Conservation (phyloP, 2,888 invertebrate genomes). For the Reticulitermes lucifugus region DNA sequence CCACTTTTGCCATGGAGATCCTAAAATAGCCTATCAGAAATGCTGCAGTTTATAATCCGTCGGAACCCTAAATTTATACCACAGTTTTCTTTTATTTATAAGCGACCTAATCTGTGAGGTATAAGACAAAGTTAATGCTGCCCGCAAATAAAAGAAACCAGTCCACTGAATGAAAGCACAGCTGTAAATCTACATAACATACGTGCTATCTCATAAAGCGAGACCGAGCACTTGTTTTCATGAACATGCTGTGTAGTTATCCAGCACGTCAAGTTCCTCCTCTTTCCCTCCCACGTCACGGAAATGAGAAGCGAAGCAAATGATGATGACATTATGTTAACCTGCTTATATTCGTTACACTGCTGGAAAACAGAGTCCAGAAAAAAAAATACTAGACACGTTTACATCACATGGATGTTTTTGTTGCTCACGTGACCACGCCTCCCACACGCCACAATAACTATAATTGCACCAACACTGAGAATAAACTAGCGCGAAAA, state of each 20-base stretch:
- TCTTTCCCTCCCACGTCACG: background rate
- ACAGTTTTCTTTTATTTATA: background rate
- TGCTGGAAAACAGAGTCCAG: background rate
- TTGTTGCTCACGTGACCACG: background rate
- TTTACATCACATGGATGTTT: slow-evolving; percentile 14
- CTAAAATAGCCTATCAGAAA: no score
- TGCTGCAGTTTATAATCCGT: no score
- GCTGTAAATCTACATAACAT: background rate
- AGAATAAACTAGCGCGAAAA: slow-evolving; percentile 23
- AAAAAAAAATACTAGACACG: background rate
- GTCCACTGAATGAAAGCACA: background rate
- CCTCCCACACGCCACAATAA: slow-evolving; percentile 17
- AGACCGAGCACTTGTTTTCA: background rate
- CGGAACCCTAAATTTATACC: background rate
- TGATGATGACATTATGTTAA: slow-evolving; percentile 30
- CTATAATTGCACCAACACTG: slow-evolving; percentile 20
- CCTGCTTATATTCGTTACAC: slow-evolving; percentile 13
- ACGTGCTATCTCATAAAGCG: background rate
- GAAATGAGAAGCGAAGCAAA: slow-evolving; percentile 29
- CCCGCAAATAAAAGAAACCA: background rate
- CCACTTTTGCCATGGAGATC: no score
- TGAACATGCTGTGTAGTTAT: slow-evolving; percentile 4
- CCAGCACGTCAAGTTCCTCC: background rate
- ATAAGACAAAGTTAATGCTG: background rate
- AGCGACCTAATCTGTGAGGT: background rate